Evolutionary conservation across 2,888 invertebrate species (phyloP), one percentile per base, ranked within the genome.

Genomic region (Chloromyia formosa): DNA sequence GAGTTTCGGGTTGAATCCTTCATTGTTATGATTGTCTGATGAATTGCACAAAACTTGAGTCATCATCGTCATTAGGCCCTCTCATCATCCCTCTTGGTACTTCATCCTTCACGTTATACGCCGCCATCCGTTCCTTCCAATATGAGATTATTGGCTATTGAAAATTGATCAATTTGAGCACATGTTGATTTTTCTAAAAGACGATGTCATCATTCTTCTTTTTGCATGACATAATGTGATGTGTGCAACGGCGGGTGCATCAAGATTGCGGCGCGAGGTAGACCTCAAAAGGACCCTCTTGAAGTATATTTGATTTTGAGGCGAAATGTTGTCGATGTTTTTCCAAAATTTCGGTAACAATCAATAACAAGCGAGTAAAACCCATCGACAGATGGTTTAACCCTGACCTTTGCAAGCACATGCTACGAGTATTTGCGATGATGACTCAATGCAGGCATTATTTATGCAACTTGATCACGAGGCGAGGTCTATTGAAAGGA

Each of bases 381-480:
- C 53, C 53, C 4, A 53, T 22, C 2, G 22, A 35, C 66, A 66
- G 66, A 66, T 66, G 71, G 56, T 71, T 40, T 54, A 35, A 42
- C 40, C 40, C 23, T 27, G 16, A 69, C 20, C n/a, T 42, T 35
- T 18, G 14, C 54, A 69, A 27, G 22, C 27, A 16, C 35, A 69
- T 54, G 69, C 40, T 56, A 53, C 14, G 16, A 40, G 3, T 35
- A 40, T 40, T 9, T 20, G n/a, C 58, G 35, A 56, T 58, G 56
- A 71, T 71, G 71, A 71, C 71, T 73, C 73, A 73, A 73, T 73
- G 61, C 10, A 40, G n/a, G 16, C 49, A 23, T 27, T 22, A 49
- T 73, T 73, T 58, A 73, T 61, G 61, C 35, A 73, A 73, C 61
- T 61, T 73, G 61, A 73, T 42, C 42, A 35, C 27, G 2, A 35